Conservation (phyloP, 2,888 invertebrate genomes). For the Tanypteryx hageni region DNA sequence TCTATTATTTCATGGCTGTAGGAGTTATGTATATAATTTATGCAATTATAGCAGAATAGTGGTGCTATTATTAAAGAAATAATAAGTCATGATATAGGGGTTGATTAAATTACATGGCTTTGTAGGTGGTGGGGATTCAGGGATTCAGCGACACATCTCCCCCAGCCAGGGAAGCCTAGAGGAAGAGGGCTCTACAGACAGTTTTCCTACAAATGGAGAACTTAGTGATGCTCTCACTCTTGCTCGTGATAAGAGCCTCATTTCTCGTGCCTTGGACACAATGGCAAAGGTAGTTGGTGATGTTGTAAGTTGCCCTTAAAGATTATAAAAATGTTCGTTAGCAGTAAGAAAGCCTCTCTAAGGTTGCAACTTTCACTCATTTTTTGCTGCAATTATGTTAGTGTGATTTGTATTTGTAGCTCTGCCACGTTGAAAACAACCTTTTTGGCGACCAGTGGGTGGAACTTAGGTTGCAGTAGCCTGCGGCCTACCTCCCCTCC, state of each 20-base stretch:
- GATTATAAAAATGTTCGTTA: neutral
- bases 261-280: slow-evolving; percentile 85
- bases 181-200: slow-evolving; percentile 79
- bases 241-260: slow-evolving; percentile 81
- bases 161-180: slow-evolving; percentile 77
- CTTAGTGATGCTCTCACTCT: slow-evolving; percentile 80
- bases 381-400: too few species aligned
- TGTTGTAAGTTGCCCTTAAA: slow-evolving; percentile 57
- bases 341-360: neutral
- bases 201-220: slow-evolving; percentile 76
- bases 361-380: too few species aligned
- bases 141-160: slow-evolving; percentile 72
- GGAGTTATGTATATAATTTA: neutral
- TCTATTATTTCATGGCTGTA: too few species aligned
- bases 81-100: neutral
- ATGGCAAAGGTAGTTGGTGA: slow-evolving; percentile 78
- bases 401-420: too few species aligned
- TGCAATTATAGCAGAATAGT: neutral
- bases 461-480: too few species aligned
- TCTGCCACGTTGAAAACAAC: too few species aligned
- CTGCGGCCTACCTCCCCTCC: too few species aligned
- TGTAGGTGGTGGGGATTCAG: slow-evolving; percentile 59
- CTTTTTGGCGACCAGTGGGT: too few species aligned
- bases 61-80: neutral
- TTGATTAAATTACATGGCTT: neutral